A percentile compares a stretch with the other conserved stretches of the same genome.
These are phyloP conservation scores for Gerris buenoi DNA, from an alignment of 1,140 invertebrate genomes.

Conservation along the genomic window DNA sequence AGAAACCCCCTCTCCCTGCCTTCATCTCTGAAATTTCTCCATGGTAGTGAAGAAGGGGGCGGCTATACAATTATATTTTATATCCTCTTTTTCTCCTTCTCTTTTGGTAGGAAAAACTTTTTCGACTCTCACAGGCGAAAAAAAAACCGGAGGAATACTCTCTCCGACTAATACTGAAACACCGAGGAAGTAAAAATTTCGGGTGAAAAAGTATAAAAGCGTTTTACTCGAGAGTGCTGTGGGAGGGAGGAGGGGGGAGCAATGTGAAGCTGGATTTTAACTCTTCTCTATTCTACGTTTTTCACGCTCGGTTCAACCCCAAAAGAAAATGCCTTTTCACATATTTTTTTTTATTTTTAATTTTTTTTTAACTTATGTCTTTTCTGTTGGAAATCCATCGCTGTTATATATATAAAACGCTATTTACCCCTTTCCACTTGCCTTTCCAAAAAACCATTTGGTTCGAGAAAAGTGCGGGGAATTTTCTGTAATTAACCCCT, in stretches of 20 bases:
- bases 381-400: no score
- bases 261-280: conserved; percentile 4
- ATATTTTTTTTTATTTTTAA: neutral
- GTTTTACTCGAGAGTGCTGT: neutral
- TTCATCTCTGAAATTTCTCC: neutral
- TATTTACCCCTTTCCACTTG: no score
- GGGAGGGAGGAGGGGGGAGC: no score
- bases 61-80: conserved; percentile 7
- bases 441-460: no score
- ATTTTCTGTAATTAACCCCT: neutral
- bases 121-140: neutral
- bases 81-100: conserved; percentile 3
- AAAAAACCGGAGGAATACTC: no score
- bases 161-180: no score
- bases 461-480: no score
- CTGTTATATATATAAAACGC: no score
- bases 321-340: neutral
- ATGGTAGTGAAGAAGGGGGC: no score
- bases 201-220: neutral
- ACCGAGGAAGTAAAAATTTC: no score
- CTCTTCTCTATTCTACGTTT: conserved; percentile 2
- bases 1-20: neutral
- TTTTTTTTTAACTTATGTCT: no score
- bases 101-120: neutral
- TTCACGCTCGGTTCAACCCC: neutral